Percentiles rank a stretch among this genome's conserved stretches.
Conservation (phyloP, 2,113 vertebrate genomes). For the Turdus rufiventris region DNA sequence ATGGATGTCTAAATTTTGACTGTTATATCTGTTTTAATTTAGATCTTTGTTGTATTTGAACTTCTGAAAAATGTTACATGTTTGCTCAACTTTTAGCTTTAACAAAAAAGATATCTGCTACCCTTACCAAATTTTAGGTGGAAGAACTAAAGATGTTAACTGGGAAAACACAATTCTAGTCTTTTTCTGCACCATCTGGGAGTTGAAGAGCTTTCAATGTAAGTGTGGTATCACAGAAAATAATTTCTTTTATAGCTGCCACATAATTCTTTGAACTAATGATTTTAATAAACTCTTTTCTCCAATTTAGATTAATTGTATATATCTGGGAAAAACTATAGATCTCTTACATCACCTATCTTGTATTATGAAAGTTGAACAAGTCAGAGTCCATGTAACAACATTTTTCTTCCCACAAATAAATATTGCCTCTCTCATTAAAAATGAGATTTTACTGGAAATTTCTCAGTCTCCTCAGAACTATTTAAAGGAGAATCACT, state of each 20-base stretch:
- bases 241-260: background rate
- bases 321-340: background rate
- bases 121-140: background rate
- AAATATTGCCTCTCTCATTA: background rate
- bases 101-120: background rate
- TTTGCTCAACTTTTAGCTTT: background rate
- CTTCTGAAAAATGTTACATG: background rate
- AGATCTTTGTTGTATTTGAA: background rate
- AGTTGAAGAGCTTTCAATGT: background rate
- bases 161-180: background rate
- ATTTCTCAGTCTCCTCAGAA: background rate
- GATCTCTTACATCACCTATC: background rate
- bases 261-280: fast-evolving
- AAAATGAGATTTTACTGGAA: background rate
- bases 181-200: background rate
- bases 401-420: fast-evolving
- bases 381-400: background rate
- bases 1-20: background rate
- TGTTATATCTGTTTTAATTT: background rate
- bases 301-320: background rate
- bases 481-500: background rate
- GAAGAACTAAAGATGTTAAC: background rate
- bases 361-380: background rate
- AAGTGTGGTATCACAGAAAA: background rate
- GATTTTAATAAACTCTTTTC: background rate